These are phyloP conservation scores for Barbus barbus DNA, from an alignment of 2,113 vertebrate genomes.

Conservation along the genomic window DNA sequence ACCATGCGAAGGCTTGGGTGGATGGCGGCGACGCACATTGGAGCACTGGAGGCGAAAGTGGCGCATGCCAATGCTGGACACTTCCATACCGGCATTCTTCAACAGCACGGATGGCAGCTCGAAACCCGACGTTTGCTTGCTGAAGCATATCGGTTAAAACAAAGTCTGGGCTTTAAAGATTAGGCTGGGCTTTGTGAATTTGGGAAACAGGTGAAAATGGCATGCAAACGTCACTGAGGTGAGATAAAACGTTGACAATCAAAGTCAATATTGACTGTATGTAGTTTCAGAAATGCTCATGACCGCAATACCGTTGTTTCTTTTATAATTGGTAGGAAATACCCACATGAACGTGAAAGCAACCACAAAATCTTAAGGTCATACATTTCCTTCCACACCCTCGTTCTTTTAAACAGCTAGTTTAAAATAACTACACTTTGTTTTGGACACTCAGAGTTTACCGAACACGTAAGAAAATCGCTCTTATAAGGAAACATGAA, in stretches of 20 bases:
- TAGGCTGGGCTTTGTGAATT: conserved; percentile 2
- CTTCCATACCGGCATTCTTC: conserved; percentile 61
- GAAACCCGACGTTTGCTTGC: no score
- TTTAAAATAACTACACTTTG: conserved; percentile 44
- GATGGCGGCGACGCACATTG: conserved; percentile 59
- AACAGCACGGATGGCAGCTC: conserved; percentile 15
- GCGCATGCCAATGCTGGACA: conserved; percentile 75
- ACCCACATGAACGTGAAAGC: conserved; percentile 51
- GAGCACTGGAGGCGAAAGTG: conserved; percentile 64
- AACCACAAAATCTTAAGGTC: conserved; percentile 53
- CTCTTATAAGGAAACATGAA: not conserved
- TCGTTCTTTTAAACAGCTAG: conserved; percentile 53
- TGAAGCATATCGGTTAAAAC: conserved; percentile 45
- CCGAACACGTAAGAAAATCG: not conserved
- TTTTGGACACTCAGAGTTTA: conserved; percentile 16
- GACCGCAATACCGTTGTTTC: not conserved
- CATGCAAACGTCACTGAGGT: not conserved
- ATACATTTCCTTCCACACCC: conserved; percentile 42
- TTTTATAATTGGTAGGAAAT: conserved; percentile 48
- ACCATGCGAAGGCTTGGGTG: conserved; percentile 64
- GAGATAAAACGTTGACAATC: conserved; percentile 10
- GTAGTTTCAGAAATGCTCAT: conserved; percentile 17
- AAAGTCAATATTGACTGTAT: conserved; percentile 26
- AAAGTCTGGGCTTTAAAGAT: conserved; percentile 38
- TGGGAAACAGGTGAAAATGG: not conserved